Evolutionary conservation across 2,888 invertebrate species (phyloP), one percentile per base, ranked within the genome.

Genomic region (Polia nebulosa): DNA sequence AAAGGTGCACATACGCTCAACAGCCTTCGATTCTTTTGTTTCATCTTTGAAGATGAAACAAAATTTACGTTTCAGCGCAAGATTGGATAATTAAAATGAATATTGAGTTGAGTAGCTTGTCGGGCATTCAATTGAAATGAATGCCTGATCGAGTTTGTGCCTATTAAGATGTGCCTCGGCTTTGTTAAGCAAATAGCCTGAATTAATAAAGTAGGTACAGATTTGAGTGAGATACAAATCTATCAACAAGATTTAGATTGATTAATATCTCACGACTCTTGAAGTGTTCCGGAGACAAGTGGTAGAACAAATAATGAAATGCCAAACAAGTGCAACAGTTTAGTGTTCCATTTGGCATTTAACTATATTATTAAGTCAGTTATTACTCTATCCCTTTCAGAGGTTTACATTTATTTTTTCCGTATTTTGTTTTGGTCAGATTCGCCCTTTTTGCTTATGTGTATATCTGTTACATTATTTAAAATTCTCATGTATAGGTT

Each of bases 121-220:
- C 52, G 51, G 55, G 62, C 52, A 39, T 63, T 71, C 66, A 82
- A 84, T 84, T 84, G 65, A 70, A 68, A 76, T 52, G 66, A 67
- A 70, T 68, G 72, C 41, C 13, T 66, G 60, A 72, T 78, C 59
- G 66, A 81, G 76, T 81, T 73, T 51, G 52, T 44, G 45, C 52
- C 59, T 60, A 44, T 68, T 72, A 74, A 74, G 58, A 45, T 22
- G 39, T 79, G 49, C 45, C 15, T 51, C 68, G 25, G 69, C 56
- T 58, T 72, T 51, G 51, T 66, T 39, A 55, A 66, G 52, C 57
- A 52, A 56, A 78, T 49, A 55, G 41, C 55, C 53, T 39, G 51
- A 58, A 58, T 68, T 68, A 47, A 61, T 44, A 20, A 32, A 20
- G 44, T 44, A 8, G 57, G 27, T 44, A 55, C 51, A 56, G 34